Conservation (phyloP, 1,140 invertebrate species). For the Oreohelix idahoensis region DNA sequence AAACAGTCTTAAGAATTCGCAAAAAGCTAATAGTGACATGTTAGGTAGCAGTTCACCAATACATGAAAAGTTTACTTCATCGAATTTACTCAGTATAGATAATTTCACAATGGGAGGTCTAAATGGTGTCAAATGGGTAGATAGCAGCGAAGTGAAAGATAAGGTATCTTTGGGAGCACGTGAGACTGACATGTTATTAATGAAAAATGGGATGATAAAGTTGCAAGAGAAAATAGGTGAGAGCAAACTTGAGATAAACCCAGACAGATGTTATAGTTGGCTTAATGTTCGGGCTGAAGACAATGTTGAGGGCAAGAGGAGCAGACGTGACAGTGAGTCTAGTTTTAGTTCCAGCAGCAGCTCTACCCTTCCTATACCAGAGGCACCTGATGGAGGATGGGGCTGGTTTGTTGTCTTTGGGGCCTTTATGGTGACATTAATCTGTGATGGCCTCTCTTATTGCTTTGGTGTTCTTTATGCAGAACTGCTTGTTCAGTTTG, state of each 20-base stretch:
- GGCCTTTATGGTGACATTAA: slow-evolving; percentile 90
- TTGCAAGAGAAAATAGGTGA: neutral
- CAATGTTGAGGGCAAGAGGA: neutral
- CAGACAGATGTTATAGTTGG: slow-evolving; percentile 27
- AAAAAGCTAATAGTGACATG: neutral
- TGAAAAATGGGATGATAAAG: neutral
- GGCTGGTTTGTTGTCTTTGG: slow-evolving; percentile 86
- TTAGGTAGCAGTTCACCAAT: neutral
- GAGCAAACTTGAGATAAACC: neutral
- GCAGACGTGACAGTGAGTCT: slow-evolving; percentile 24
- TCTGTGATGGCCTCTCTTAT: slow-evolving; percentile 85
- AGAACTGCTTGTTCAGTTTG: slow-evolving; percentile 86
- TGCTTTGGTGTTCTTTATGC: slow-evolving; percentile 73
- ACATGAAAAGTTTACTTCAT: neutral
- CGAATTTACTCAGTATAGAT: neutral
- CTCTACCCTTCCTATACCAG: slow-evolving; percentile 61
- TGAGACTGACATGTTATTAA: neutral
- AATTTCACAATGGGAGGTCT: neutral
- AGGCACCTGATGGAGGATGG: slow-evolving; percentile 87
- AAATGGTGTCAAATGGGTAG: neutral
- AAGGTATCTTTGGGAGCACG: neutral
- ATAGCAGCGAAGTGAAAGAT: neutral
- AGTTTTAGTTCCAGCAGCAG: slow-evolving; percentile 20
- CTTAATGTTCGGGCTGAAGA: slow-evolving; percentile 1
- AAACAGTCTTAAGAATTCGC: neutral